These are phyloP conservation scores for Colostygia pectinataria DNA, from an alignment of 2,888 invertebrate species.

Conservation along the genomic window DNA sequence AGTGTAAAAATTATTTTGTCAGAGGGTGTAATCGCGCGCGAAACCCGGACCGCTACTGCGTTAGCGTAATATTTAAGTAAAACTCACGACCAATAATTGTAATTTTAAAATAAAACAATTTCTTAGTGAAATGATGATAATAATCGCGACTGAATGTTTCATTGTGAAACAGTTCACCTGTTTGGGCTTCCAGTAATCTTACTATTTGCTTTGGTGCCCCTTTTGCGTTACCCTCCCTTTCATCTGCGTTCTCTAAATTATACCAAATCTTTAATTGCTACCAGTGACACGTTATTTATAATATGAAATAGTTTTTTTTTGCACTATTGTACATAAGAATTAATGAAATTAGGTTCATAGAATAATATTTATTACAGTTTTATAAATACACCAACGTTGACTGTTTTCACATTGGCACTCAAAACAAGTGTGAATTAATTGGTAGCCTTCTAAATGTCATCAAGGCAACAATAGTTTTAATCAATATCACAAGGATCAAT, in stretches of 20 bases:
- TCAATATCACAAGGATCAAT: too few relatives aligned
- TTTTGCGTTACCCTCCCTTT: constrained; percentile 27
- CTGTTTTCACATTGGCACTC: constrained; percentile 12
- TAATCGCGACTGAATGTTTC: constrained; percentile 77
- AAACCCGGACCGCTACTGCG: constrained; percentile 55
- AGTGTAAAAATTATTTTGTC: constrained; percentile 22
- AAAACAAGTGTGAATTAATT: too few relatives aligned
- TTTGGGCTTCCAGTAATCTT: constrained; percentile 80
- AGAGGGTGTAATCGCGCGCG: constrained; percentile 43
- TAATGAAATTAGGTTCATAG: constrained; percentile 61
- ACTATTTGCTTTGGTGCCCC: constrained; percentile 64
- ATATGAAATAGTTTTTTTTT: constrained; percentile 46
- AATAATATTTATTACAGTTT: constrained; percentile 65
- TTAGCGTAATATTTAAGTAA: constrained; percentile 60
- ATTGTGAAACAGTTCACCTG: constrained; percentile 67
- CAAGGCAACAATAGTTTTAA: too few relatives aligned
- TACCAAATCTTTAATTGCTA: constrained; percentile 29
- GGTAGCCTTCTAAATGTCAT: too few relatives aligned
- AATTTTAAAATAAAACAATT: constrained; percentile 67
- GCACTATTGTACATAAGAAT: constrained; percentile 64
- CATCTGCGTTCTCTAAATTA: constrained; percentile 24
- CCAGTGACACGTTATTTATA: constrained; percentile 66
- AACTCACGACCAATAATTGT: constrained; percentile 83
- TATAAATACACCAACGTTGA: constrained; percentile 17
- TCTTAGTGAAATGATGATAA: constrained; percentile 74